Percentiles rank a stretch among this genome's conserved stretches.
phyloP scores from a whole-genome alignment of 2,888 invertebrate genomes.

The Agrotis clavis region DNA sequence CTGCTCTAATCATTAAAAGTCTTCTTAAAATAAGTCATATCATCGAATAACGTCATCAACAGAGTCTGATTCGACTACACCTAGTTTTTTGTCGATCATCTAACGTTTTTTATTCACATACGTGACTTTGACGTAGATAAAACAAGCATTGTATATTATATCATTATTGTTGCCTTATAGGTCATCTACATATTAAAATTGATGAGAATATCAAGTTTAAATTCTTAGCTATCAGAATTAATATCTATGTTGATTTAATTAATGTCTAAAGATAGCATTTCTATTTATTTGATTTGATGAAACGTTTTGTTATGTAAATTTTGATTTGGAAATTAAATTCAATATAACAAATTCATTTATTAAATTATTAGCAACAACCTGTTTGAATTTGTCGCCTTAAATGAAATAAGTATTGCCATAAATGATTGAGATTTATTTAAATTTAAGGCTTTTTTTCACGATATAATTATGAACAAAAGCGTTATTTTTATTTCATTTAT shows the following conservation, averaged over 20 bases:
- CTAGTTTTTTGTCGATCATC: conserved; percentile 32
- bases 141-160: conserved; percentile 2
- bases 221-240: conserved; percentile 4
- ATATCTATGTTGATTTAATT: conserved; percentile 9
- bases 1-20: too few species aligned
- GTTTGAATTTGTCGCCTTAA: background rate
- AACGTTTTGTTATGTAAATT: conserved; percentile 30
- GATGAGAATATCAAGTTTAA: conserved; percentile 1
- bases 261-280: conserved; percentile 4
- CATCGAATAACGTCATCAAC: conserved; percentile 33
- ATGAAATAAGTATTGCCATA: too few species aligned
- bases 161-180: background rate
- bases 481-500: too few species aligned
- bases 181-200: background rate
- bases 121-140: conserved; percentile 33
- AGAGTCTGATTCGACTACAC: conserved; percentile 3
- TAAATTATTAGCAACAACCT: background rate
- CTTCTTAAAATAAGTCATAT: conserved; percentile 2
- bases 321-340: background rate
- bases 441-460: too few species aligned
- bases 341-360: background rate
- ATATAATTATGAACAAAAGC: too few species aligned
- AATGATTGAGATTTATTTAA: too few species aligned
- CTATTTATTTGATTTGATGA: conserved; percentile 20
- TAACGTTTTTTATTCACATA: conserved; percentile 25